Evolutionary conservation across 2,888 invertebrate genomes (phyloP), one percentile per base, ranked within the genome.

Genomic region (Pantelozetes paolii): DNA sequence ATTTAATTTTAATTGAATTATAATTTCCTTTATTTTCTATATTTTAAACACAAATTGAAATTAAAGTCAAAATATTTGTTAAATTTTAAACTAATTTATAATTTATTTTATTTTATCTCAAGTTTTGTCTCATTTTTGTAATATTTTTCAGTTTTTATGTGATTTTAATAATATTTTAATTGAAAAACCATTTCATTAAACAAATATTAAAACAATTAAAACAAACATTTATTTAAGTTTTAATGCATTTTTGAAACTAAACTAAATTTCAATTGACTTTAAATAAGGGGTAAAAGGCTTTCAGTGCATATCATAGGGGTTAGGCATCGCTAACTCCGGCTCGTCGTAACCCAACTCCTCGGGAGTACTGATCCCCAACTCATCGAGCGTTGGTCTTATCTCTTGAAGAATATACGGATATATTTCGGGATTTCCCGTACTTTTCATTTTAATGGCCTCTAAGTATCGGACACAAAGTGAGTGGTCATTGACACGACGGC

Each of bases 271-370:
- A 9, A 50, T 9, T 18, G 15, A 5, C 23, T 57, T 57, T 2
- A 32, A 36, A 36, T 32, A 64, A 32, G 18, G 1, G 6, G 13
- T 6, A 8, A 59, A 28, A 20, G 20, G 1, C 0, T 9, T 20
- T 36, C 2, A 69, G n/a, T 69, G 42, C 23, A 45, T 42, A 20
- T 69, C 69, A 15, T 42, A 75, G 28, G 73, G 71, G 75, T 76
- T 72, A 2, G 74, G 76, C 57, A 94, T 85, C 76, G 91, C 93
- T 82, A 98, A 85, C 84, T 99, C 97, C 75, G 98, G 99, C 84
- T 94, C 91, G 84, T 97, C 96, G 81, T 93, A 97, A 76, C 97
- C 97, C 80, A 99, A 86, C 82, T 98, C 94, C 83, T 97, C 97
- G 0, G 91, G 92, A 40, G 97, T 95, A 73, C 88, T 89, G 79